Evolutionary conservation across 2,797 vertebrate genomes (phyloP), one percentile per base, ranked within the genome.

Genomic region (Eupleurogrammus muticus): DNA sequence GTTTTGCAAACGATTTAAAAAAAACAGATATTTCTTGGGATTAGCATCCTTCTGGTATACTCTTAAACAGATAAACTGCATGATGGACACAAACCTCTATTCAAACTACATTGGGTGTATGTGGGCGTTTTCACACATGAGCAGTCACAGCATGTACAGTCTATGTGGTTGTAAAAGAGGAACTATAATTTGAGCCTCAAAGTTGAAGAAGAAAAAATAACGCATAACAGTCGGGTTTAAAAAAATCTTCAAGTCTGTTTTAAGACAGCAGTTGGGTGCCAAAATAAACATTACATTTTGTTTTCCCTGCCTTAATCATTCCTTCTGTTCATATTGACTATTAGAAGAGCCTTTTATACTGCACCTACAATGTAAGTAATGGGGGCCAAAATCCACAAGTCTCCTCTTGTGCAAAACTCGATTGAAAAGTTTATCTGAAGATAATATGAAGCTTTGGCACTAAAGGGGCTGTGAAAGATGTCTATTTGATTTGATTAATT

Each of bases 1-100:
- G 54, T 78, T 79, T 34, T 5, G 36, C 50, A 70, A 48, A n/a
- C 1, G 7, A 57, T 59, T 59, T 24, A 54, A 62, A 40, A 44
- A 5, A 61, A 58, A 63, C 10, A 51, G 40, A 61, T 53, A 46
- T 50, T 24, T 69, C 2, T 60, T 23, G 61, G 38, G 13, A 24
- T 47, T 63, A 38, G 55, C 54, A 42, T 4, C 34, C 20, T 3
- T 28, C 28, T 6, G 28, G 20, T 24, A 12, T 0, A 32, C 14
- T 56, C 9, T 28, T 3, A 28, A 28, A 28, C 28, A 28, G 6
- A 28, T 28, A 28, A 28, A 28, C 5, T 40, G 40, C 34, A 65
- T 4, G 38, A 35, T 9, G 4, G 38, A 65, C n/a, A 21, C 0
- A 20, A 14, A 21, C 24, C 7, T 65, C 38, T 4, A n/a, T 54